A percentile compares a stretch with the other conserved stretches of the same genome.
phyloP scores from a whole-genome alignment of 2,113 vertebrate genomes.

The Pluvialis apricaria region DNA sequence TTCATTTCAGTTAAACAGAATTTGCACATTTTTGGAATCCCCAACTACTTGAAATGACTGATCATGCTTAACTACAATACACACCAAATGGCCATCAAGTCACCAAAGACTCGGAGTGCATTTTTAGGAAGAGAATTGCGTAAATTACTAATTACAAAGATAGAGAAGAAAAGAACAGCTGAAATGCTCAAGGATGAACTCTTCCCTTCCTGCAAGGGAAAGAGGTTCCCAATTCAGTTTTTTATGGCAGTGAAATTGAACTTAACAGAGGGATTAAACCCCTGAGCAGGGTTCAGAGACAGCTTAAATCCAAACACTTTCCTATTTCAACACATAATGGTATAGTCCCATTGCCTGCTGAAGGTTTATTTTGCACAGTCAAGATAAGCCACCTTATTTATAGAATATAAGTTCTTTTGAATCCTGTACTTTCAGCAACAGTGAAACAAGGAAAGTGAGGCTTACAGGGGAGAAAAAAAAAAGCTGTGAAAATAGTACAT shows the following conservation, averaged over 20 bases:
- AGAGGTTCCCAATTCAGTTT: neutral
- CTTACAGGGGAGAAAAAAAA: neutral
- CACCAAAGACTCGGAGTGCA: neutral
- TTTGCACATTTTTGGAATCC: neutral
- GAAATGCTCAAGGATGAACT: neutral
- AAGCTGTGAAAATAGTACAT: neutral
- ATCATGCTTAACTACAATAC: neutral
- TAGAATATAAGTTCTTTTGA: neutral
- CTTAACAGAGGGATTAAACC: neutral
- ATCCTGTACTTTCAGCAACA: neutral
- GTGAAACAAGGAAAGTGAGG: neutral
- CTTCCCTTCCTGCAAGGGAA: neutral
- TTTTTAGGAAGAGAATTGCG: neutral
- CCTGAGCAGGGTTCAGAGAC: neutral
- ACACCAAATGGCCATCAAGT: neutral
- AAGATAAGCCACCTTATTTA: neutral
- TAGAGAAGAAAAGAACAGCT: neutral
- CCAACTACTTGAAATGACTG: neutral
- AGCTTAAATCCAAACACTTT: neutral
- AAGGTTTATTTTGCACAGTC: neutral
- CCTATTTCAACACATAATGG: neutral
- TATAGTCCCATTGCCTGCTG: neutral
- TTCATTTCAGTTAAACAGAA: neutral
- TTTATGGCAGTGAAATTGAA: neutral
- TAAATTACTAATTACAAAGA: neutral